These are phyloP conservation scores for Villa cingulata DNA, from an alignment of 2,888 invertebrate genomes.

Conservation along the genomic window DNA sequence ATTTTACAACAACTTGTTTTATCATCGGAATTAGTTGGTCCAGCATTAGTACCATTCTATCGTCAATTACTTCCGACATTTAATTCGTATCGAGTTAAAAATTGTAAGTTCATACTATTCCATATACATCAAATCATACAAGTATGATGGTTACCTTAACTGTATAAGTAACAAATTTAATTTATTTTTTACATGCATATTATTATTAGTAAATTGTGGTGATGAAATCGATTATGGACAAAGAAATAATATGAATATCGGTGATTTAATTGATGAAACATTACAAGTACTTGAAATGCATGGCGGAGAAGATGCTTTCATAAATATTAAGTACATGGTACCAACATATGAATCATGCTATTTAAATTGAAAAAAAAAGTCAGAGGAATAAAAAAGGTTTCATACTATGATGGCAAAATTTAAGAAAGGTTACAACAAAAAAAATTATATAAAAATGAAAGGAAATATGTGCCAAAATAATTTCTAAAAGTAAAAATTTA, in stretches of 20 bases:
- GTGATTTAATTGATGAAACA: conserved; percentile 85
- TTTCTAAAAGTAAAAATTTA: too few species aligned
- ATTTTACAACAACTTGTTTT: conserved; percentile 77
- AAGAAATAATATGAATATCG: conserved; percentile 72
- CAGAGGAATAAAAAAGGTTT: too few species aligned
- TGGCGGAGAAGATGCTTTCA: conserved; percentile 92
- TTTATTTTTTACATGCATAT: not conserved
- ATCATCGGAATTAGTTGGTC: conserved; percentile 77
- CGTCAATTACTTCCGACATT: conserved; percentile 82
- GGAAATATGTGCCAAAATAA: not conserved
- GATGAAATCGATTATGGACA: conserved; percentile 84
- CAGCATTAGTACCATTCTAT: conserved; percentile 93
- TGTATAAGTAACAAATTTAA: not conserved
- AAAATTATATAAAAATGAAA: too few species aligned
- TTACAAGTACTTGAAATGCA: conserved; percentile 79
- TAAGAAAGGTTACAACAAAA: too few species aligned
- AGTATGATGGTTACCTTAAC: too few species aligned
- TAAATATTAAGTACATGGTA: conserved; percentile 96
- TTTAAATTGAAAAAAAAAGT: conserved; percentile 57
- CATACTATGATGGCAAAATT: too few species aligned
- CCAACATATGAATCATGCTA: conserved; percentile 93
- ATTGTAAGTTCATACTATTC: conserved; percentile 43
- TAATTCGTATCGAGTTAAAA: conserved; percentile 77
- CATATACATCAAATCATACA: too few species aligned
- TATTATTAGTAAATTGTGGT: conserved; percentile 63